Conservation (phyloP, 2,113 vertebrate species). For the Centrocercus urophasianus region DNA sequence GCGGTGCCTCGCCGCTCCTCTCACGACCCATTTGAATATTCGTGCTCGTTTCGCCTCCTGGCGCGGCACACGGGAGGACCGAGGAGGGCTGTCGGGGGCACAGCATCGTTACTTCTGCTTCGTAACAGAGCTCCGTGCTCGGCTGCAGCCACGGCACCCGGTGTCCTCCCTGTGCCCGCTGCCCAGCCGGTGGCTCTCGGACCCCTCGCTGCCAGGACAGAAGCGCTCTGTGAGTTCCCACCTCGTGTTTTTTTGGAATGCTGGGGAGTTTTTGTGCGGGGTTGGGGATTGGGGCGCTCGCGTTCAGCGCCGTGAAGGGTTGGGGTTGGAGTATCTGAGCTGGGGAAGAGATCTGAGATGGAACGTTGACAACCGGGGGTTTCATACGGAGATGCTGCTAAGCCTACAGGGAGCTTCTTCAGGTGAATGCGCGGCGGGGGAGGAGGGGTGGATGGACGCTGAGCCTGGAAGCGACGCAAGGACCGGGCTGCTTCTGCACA, state of each 20-base stretch:
- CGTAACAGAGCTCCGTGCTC: background rate
- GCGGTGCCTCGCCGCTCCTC: background rate
- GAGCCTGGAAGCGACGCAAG: background rate
- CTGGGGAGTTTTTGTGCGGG: background rate
- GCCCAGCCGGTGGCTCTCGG: too few relatives aligned
- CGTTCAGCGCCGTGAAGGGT: background rate
- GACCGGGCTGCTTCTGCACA: background rate
- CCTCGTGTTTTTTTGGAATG: background rate
- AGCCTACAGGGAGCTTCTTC: background rate
- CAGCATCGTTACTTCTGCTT: constrained; percentile 48
- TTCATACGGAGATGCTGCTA: background rate
- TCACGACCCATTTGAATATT: constrained; percentile 40
- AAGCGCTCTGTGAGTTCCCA: background rate
- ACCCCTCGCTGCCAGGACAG: too few relatives aligned
- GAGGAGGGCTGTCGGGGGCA: constrained; percentile 24
- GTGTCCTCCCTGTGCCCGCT: too few relatives aligned
- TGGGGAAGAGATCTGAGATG: background rate
- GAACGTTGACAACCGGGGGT: background rate
- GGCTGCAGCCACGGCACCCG: background rate
- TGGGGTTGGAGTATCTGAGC: background rate
- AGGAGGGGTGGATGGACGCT: background rate
- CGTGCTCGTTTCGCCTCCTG: background rate
- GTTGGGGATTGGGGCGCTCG: background rate
- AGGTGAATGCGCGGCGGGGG: background rate
- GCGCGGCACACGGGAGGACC: background rate